Evolutionary conservation across 2,113 vertebrate species (phyloP).

Genomic region (Mystacornis crossleyi): DNA sequence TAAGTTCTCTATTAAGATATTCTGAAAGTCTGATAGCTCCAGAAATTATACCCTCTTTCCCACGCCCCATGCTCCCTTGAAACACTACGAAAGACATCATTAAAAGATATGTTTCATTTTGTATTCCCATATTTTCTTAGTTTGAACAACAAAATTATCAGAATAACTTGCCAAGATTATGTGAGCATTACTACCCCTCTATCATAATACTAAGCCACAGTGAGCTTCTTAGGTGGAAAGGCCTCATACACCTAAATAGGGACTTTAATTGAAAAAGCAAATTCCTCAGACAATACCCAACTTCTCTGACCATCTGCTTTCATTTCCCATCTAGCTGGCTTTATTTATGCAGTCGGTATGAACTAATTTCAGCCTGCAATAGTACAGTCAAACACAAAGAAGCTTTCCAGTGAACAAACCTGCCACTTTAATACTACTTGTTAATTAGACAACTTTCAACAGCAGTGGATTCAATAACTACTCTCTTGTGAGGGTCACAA

Average conservation of each 20-base stretch:
- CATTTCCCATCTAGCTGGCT: not conserved
- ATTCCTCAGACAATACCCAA: not conserved
- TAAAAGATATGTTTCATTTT: not conserved
- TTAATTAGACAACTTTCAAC: not conserved
- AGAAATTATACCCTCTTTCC: not conserved
- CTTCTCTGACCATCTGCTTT: not conserved
- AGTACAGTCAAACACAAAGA: not conserved
- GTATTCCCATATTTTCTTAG: not conserved
- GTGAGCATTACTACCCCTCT: not conserved
- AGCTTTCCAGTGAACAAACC: not conserved
- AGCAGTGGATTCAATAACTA: not conserved
- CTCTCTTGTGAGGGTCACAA: not conserved
- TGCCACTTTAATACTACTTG: not conserved
- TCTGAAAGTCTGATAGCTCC: not conserved
- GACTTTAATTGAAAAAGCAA: not conserved
- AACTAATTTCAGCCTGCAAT: not conserved
- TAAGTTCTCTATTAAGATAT: not conserved
- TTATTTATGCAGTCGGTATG: not conserved
- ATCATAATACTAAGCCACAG: not conserved
- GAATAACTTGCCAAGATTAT: rapidly evolving
- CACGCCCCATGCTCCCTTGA: not conserved
- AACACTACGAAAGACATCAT: not conserved
- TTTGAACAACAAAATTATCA: not conserved
- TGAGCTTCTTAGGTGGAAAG: not conserved
- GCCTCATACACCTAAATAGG: not conserved